A percentile compares a stretch with the other conserved stretches of the same genome.
Conservation (phyloP, 2,888 invertebrate species). For the Leptothorax acervorum region DNA sequence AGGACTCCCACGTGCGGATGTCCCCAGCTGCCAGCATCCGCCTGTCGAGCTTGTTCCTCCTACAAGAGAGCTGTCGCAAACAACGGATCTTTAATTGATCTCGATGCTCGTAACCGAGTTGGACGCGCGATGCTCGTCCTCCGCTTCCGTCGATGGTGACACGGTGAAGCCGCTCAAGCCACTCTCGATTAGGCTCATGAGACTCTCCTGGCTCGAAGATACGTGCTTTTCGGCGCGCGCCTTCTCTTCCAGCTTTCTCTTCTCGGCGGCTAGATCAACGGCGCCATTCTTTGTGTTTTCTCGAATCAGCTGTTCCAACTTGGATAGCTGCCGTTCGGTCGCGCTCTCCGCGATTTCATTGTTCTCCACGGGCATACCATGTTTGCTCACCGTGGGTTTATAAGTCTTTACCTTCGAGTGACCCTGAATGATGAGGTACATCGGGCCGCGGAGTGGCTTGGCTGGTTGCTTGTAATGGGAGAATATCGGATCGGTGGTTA, state of each 20-base stretch:
- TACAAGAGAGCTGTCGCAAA: constrained; percentile 17
- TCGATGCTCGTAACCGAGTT: constrained; percentile 75
- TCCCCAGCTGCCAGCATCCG: constrained; percentile 14
- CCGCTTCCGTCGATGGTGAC: constrained; percentile 64
- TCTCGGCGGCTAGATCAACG: constrained; percentile 51
- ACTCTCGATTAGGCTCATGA: constrained; percentile 78
- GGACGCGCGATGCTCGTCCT: constrained; percentile 64
- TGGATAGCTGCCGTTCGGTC: constrained; percentile 74
- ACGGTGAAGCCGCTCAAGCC: constrained; percentile 78
- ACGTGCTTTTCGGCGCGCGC: constrained; percentile 64
- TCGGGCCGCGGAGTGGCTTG: constrained; percentile 88
- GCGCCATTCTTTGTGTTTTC: constrained; percentile 72
- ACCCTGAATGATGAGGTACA: constrained; percentile 94
- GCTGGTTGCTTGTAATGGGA: constrained; percentile 88
- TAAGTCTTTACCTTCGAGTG: constrained; percentile 95
- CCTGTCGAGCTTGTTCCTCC: constrained; percentile 22
- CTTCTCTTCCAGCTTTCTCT: constrained; percentile 66
- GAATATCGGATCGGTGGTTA: constrained; percentile 88
- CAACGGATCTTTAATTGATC: constrained; percentile 62
- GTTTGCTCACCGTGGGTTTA: constrained; percentile 86
- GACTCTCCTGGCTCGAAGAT: constrained; percentile 64
- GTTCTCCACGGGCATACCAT: constrained; percentile 70
- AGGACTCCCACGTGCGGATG: not conserved
- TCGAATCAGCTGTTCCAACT: constrained; percentile 78
- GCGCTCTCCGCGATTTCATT: constrained; percentile 71